Evolutionary conservation across 1,140 invertebrate species (phyloP).

Genomic region (Trichoplusia ni): DNA sequence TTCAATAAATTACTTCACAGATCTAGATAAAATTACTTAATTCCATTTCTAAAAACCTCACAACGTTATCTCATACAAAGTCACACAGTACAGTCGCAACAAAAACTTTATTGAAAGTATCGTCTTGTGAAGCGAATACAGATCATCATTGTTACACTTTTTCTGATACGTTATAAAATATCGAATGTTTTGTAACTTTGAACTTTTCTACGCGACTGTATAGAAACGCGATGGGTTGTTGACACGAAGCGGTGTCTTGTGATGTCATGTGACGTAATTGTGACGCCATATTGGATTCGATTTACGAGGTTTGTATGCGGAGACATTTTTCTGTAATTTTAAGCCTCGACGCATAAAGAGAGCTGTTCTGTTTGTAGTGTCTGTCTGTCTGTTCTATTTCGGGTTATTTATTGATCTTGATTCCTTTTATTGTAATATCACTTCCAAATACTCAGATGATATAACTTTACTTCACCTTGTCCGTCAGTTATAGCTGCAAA

Average conservation of each 20-base stretch:
- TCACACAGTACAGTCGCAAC: background rate
- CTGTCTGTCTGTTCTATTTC: too few relatives aligned
- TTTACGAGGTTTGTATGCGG: background rate
- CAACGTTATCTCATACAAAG: background rate
- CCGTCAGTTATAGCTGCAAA: too few relatives aligned
- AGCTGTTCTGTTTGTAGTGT: too few relatives aligned
- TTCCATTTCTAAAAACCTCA: too few relatives aligned
- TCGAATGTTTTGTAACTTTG: slow-evolving; percentile 6
- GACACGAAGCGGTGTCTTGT: background rate
- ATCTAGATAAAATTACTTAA: too few relatives aligned
- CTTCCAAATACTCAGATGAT: too few relatives aligned
- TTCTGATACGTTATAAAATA: background rate
- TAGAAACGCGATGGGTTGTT: background rate
- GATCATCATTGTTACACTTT: background rate
- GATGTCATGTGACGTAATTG: background rate
- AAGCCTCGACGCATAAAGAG: too few relatives aligned
- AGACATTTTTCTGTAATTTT: background rate
- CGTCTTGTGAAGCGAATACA: background rate
- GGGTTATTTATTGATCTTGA: too few relatives aligned
- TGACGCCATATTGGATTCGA: background rate
- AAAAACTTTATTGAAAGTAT: slow-evolving; percentile 17
- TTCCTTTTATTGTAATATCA: too few relatives aligned
- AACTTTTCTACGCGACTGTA: slow-evolving; percentile 10
- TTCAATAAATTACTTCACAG: too few relatives aligned
- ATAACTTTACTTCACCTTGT: too few relatives aligned